These are phyloP conservation scores for Casuarius casuarius DNA, from an alignment of 2,113 vertebrate genomes.

Conservation along the genomic window DNA sequence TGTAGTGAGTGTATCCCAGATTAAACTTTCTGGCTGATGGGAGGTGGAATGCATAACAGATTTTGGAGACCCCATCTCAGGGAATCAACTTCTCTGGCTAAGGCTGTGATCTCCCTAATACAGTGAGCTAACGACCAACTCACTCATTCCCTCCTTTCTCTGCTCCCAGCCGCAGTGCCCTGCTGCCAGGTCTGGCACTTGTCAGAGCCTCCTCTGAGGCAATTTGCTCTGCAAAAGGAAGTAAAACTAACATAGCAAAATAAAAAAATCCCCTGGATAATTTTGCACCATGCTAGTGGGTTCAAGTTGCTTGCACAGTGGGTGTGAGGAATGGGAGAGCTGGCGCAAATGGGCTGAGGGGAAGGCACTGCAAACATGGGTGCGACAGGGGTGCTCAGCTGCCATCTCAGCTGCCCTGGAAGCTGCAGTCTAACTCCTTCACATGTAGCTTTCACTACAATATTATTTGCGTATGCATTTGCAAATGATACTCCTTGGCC, in stretches of 20 bases:
- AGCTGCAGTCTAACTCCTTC: not conserved
- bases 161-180: not conserved
- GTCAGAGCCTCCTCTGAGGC: not conserved
- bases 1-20: accelerated
- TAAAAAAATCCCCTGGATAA: not conserved
- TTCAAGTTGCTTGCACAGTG: not conserved
- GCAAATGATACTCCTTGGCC: not conserved
- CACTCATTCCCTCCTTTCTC: accelerated
- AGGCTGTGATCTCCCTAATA: not conserved
- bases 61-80: accelerated
- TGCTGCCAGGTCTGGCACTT: not conserved
- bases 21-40: not conserved
- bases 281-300: not conserved
- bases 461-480: not conserved
- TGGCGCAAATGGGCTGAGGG: accelerated
- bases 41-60: not conserved
- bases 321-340: not conserved
- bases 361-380: accelerated
- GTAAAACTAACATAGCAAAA: not conserved
- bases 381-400: accelerated
- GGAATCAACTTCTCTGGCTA: accelerated
- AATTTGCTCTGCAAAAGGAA: accelerated
- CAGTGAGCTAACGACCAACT: not conserved
- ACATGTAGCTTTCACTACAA: accelerated
- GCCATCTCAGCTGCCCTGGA: accelerated